A percentile compares a stretch with the other conserved stretches of the same genome.
These are phyloP conservation scores for Andrena minutula DNA, from an alignment of 2,888 invertebrate species.

Conservation along the genomic window DNA sequence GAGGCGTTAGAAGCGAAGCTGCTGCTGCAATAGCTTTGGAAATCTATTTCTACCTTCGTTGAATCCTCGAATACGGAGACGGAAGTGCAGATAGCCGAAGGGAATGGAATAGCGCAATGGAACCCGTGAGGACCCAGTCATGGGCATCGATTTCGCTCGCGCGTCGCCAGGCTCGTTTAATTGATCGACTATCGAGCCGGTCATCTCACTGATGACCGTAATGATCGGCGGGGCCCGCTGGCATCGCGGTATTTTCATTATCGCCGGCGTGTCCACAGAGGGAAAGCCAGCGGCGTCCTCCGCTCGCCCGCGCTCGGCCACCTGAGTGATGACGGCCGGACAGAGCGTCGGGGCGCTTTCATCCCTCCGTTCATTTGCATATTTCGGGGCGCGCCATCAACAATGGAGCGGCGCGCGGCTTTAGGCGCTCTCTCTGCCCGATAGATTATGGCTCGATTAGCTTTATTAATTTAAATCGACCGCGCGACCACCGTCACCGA, in stretches of 20 bases:
- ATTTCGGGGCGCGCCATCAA: constrained; percentile 72
- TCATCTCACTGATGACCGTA: constrained; percentile 75
- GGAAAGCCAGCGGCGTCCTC: constrained; percentile 18
- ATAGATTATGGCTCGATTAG: constrained; percentile 79
- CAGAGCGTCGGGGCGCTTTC: constrained; percentile 62
- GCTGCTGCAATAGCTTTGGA: no score
- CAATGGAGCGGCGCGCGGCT: constrained; percentile 59
- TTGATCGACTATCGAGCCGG: constrained; percentile 76
- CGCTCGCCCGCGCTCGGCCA: constrained; percentile 35
- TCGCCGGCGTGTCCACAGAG: constrained; percentile 60
- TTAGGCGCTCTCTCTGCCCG: constrained; percentile 52
- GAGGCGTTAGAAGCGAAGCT: no score
- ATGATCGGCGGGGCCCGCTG: constrained; percentile 68
- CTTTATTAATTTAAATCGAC: constrained; percentile 78
- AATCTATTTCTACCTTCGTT: no score
- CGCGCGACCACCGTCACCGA: constrained; percentile 40
- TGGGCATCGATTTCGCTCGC: constrained; percentile 66
- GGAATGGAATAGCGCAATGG: no score
- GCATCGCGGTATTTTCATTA: constrained; percentile 75
- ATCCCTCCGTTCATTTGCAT: constrained; percentile 76
- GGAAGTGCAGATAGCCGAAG: no score
- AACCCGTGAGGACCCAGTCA: background rate
- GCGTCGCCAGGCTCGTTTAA: constrained; percentile 69
- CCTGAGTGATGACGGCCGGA: constrained; percentile 74
- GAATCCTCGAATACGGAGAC: no score